These are phyloP conservation scores for Enhydra lutris DNA, from an alignment of 2,113 vertebrate genomes.

Conservation along the genomic window DNA sequence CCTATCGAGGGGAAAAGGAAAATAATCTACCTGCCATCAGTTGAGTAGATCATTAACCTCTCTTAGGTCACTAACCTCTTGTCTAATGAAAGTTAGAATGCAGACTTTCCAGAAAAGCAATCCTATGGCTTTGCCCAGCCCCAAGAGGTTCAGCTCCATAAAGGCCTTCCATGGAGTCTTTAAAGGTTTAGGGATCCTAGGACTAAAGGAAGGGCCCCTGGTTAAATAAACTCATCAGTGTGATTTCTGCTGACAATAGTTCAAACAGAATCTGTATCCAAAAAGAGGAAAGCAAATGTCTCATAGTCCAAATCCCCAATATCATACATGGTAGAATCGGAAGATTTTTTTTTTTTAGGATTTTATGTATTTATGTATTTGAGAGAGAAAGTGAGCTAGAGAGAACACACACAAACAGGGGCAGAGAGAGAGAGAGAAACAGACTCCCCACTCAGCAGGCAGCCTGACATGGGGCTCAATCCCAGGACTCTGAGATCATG, in stretches of 20 bases:
- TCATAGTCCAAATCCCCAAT: conserved; percentile 33
- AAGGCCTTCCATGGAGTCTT: neutral
- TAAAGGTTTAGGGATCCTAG: neutral
- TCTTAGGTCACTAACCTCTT: conserved; percentile 22
- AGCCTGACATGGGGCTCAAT: neutral
- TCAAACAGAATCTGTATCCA: neutral
- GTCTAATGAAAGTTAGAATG: neutral
- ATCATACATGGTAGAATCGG: neutral
- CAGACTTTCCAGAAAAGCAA: conserved; percentile 1
- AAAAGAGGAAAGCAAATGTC: neutral
- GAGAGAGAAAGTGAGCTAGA: neutral
- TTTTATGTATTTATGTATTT: neutral
- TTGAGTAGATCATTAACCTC: neutral
- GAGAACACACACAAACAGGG: neutral
- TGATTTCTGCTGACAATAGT: neutral
- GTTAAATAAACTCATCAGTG: neutral
- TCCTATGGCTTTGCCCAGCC: neutral
- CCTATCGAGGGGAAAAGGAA: neutral
- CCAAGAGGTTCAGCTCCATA: neutral
- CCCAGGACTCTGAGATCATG: neutral
- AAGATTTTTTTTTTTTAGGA: neutral
- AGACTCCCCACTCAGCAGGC: neutral
- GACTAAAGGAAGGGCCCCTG: neutral
- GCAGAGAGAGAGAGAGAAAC: neutral
- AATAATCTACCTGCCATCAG: neutral